These are phyloP conservation scores for Laterallus jamaicensis DNA, from an alignment of 2,113 vertebrate species.

Conservation along the genomic window DNA sequence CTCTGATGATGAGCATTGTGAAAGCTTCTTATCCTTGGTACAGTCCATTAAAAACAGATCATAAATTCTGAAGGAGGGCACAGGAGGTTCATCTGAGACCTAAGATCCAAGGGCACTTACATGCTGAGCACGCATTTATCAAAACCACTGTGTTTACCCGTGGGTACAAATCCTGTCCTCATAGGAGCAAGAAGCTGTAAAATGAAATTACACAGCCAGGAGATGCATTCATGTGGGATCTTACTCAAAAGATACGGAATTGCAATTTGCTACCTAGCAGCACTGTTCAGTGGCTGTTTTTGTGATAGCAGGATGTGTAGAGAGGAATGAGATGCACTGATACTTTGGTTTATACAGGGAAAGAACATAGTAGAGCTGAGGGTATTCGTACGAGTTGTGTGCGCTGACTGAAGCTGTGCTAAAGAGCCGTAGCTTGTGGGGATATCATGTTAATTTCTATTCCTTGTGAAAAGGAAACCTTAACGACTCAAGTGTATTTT, in stretches of 20 bases:
- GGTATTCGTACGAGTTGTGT: background rate
- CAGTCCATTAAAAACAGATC: constrained; percentile 17
- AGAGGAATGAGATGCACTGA: background rate
- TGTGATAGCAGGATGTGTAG: background rate
- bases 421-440: background rate
- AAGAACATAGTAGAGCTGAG: background rate
- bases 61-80: background rate
- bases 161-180: background rate
- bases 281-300: background rate
- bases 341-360: background rate
- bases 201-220: background rate
- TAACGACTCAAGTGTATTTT: background rate
- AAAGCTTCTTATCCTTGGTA: background rate
- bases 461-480: background rate
- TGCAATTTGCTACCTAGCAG: background rate
- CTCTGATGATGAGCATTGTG: background rate
- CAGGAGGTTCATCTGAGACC: background rate
- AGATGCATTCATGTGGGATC: background rate
- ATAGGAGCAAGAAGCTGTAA: background rate
- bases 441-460: background rate
- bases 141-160: background rate
- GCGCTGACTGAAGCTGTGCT: background rate
- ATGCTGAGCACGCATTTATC: background rate
- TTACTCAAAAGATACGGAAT: background rate
- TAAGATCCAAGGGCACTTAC: background rate